These are phyloP conservation scores for Pseudopipra pipra DNA, from an alignment of 2,113 vertebrate species.

Conservation along the genomic window DNA sequence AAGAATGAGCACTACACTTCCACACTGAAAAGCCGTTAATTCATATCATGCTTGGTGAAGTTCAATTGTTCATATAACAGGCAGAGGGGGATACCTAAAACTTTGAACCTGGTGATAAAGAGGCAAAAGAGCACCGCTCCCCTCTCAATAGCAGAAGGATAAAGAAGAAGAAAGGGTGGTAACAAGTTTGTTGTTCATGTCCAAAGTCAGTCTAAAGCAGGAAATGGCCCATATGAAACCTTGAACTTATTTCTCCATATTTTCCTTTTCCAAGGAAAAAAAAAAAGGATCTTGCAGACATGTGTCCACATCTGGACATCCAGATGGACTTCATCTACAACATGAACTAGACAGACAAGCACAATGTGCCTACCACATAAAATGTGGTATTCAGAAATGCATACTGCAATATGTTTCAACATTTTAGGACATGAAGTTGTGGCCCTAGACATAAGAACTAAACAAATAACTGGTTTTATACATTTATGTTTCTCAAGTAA, in stretches of 20 bases:
- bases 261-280: background rate
- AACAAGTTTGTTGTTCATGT: background rate
- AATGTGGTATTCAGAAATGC: background rate
- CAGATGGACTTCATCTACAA: constrained; percentile 9
- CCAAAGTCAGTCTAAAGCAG: background rate
- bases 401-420: background rate
- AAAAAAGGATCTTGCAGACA: background rate
- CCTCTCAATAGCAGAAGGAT: background rate
- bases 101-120: background rate
- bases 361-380: background rate
- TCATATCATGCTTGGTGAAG: background rate
- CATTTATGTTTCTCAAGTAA: background rate
- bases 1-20: background rate
- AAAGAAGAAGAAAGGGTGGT: background rate
- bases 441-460: background rate
- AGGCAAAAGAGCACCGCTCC: background rate
- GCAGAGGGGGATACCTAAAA: background rate
- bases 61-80: background rate
- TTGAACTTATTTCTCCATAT: background rate
- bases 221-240: background rate
- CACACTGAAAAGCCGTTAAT: background rate
- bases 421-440: background rate
- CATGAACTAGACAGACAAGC: background rate
- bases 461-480: background rate
- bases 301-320: background rate